A percentile compares a stretch with the other conserved stretches of the same genome.
Conservation (phyloP, 2,888 invertebrate species). For the Drosophila prostipennis region DNA sequence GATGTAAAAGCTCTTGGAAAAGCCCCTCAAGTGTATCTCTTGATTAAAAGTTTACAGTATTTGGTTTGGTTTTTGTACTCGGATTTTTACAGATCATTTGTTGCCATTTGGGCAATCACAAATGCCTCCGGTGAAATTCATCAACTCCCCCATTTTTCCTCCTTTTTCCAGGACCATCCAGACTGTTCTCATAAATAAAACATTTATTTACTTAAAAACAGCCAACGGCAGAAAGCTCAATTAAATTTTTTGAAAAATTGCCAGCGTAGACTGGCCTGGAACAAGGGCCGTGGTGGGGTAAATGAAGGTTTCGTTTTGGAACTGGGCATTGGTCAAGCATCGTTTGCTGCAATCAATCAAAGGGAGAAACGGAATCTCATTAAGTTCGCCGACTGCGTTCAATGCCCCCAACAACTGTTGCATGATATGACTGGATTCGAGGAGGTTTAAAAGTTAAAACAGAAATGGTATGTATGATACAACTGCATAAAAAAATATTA, state of each 20-base stretch:
- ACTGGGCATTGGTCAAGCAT: conserved; percentile 41
- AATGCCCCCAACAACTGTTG: conserved; percentile 43
- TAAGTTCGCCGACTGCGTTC: conserved; percentile 34
- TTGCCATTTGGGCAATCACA: conserved; percentile 56
- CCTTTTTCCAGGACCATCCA: conserved; percentile 10
- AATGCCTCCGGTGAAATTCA: conserved; percentile 10
- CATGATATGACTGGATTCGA: conserved; percentile 11
- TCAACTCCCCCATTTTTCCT: neutral
- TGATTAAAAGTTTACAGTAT: conserved; percentile 69
- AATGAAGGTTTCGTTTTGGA: neutral
- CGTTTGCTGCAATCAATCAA: conserved; percentile 66
- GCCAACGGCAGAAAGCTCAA: conserved; percentile 67
- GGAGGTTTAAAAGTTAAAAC: neutral
- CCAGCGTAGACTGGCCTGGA: conserved; percentile 30
- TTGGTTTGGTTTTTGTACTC: conserved; percentile 39
- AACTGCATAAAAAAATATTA: neutral
- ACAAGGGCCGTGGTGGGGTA: neutral
- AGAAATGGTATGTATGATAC: too few species aligned
- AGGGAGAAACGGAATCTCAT: conserved; percentile 43
- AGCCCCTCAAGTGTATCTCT: conserved; percentile 51
- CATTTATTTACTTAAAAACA: conserved; percentile 62
- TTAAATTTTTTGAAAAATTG: conserved; percentile 73
- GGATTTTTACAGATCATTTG: conserved; percentile 73
- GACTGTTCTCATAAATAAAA: conserved; percentile 69
- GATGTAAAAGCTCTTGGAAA: conserved; percentile 59